phyloP scores from a whole-genome alignment of 2,113 vertebrate genomes.

The Strigops habroptila region DNA sequence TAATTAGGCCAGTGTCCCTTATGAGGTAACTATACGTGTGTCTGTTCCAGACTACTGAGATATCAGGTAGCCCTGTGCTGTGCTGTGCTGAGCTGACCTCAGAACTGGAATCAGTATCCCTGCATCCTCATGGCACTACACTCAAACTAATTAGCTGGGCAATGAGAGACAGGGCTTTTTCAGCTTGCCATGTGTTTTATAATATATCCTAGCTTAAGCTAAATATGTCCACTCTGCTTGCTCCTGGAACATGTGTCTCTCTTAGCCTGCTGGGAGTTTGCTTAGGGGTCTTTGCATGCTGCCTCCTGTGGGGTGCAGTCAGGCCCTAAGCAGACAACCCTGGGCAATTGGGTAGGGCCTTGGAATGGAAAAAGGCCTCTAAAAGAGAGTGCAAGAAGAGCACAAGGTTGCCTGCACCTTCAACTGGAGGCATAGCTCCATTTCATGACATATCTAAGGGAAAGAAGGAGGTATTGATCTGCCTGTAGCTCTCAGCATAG shows the following conservation, averaged over 20 bases:
- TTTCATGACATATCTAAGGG: not conserved
- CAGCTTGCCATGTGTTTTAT: not conserved
- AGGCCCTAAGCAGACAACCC: not conserved
- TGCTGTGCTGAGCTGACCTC: not conserved
- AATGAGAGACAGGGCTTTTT: not conserved
- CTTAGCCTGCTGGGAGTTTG: not conserved
- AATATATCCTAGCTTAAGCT: not conserved
- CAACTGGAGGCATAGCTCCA: not conserved
- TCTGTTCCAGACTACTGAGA: not conserved
- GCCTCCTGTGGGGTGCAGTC: not conserved
- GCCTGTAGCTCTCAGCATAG: not conserved
- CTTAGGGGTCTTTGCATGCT: rapidly evolving
- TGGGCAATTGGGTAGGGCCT: not conserved
- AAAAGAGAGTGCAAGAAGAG: not conserved
- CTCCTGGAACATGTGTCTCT: not conserved
- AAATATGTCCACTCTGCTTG: not conserved
- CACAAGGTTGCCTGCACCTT: not conserved
- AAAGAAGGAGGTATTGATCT: not conserved
- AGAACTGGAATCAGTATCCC: not conserved
- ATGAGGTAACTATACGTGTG: not conserved
- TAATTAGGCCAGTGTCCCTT: not conserved
- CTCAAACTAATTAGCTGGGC: not conserved
- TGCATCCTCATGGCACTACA: not conserved
- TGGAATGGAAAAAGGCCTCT: not conserved
- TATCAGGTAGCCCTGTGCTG: not conserved